These are phyloP conservation scores for Polymixis lichenea DNA, from an alignment of 2,888 invertebrate species.

Conservation along the genomic window DNA sequence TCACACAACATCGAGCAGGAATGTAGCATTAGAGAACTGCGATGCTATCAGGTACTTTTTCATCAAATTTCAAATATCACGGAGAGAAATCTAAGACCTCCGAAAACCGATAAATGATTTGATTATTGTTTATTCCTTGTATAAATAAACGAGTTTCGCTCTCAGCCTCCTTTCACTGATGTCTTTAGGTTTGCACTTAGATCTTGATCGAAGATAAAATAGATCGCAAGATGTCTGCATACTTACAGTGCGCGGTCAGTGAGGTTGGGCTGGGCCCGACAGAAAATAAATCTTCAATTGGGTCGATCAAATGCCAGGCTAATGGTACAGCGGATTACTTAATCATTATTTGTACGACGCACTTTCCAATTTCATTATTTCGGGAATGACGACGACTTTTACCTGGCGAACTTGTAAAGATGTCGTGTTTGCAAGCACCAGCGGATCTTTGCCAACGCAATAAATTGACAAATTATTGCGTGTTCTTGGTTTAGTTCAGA, in stretches of 20 bases:
- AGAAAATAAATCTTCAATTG: conserved; percentile 90
- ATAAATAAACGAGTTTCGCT: conserved; percentile 85
- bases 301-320: conserved; percentile 89
- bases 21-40: conserved; percentile 46
- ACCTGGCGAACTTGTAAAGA: conserved; percentile 15
- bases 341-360: conserved; percentile 67
- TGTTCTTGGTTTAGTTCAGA: conserved; percentile 10
- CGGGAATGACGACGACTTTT: conserved; percentile 51
- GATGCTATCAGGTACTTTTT: conserved; percentile 74
- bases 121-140: conserved; percentile 88
- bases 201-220: conserved; percentile 88
- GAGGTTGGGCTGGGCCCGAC: conserved; percentile 79
- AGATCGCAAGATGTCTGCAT: conserved; percentile 87
- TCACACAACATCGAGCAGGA: conserved; percentile 53
- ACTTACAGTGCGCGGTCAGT: conserved; percentile 81
- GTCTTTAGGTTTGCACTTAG: conserved; percentile 85
- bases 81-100: conserved; percentile 79
- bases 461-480: conserved; percentile 24
- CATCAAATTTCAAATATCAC: conserved; percentile 81
- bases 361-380: conserved; percentile 70
- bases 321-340: conserved; percentile 76
- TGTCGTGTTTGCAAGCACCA: conserved; percentile 39
- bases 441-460: conserved; percentile 39
- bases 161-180: conserved; percentile 88
- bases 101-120: conserved; percentile 84